These are phyloP conservation scores for Rutpela maculata DNA, from an alignment of 2,888 invertebrate genomes.

Conservation along the genomic window DNA sequence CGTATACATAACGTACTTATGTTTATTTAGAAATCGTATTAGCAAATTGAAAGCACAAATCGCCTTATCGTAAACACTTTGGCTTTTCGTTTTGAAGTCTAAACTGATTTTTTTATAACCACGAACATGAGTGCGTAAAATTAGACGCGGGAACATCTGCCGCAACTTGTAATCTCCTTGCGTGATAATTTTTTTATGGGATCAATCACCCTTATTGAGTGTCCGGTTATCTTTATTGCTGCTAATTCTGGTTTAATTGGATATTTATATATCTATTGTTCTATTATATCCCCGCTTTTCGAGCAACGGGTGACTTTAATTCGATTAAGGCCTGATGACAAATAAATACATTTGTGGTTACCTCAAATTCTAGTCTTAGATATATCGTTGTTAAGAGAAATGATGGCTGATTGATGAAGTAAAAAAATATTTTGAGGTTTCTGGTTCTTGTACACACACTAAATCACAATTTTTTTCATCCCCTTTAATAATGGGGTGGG, in stretches of 20 bases:
- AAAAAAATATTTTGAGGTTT: too few species aligned
- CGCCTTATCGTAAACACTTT: conserved; percentile 49
- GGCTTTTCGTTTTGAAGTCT: conserved; percentile 33
- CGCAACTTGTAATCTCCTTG: conserved; percentile 2
- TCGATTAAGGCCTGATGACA: background rate
- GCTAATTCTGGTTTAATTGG: conserved; percentile 30
- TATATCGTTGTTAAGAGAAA: too few species aligned
- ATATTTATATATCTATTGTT: conserved; percentile 5
- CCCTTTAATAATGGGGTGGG: too few species aligned
- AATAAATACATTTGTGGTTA: background rate
- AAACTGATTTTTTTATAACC: conserved; percentile 32
- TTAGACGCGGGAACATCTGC: conserved; percentile 25
- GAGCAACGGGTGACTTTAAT: conserved; percentile 4
- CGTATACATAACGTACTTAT: conserved; percentile 28
- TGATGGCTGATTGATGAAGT: too few species aligned
- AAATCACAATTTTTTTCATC: too few species aligned
- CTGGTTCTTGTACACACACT: too few species aligned
- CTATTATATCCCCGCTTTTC: background rate
- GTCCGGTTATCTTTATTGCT: conserved; percentile 36
- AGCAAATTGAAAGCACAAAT: conserved; percentile 45
- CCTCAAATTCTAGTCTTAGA: too few species aligned
- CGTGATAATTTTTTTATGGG: conserved; percentile 48
- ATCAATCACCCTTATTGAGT: conserved; percentile 48
- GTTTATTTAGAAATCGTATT: conserved; percentile 46
- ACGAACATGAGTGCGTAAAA: conserved; percentile 19